Percentiles rank a stretch among this genome's conserved stretches.
Evolutionary conservation across 1,140 invertebrate genomes (phyloP).

Genomic region (Hestina assimilis): DNA sequence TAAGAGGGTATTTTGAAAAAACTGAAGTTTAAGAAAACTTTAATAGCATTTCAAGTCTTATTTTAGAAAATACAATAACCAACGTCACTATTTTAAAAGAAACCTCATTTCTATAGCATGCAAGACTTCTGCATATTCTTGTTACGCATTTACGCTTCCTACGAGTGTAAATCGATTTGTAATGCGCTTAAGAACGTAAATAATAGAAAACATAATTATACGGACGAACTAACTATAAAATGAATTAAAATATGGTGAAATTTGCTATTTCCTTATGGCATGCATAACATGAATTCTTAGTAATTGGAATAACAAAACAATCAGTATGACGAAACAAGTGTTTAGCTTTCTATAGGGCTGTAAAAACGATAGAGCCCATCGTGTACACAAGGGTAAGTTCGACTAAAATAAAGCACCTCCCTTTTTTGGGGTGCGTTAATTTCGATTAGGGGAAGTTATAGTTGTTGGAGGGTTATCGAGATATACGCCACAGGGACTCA

Average conservation of each 20-base stretch:
- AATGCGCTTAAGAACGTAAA: neutral
- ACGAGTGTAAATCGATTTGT: neutral
- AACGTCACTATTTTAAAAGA: neutral
- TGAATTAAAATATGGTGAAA: too few species aligned
- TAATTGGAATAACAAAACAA: neutral
- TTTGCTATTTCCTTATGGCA: too few species aligned
- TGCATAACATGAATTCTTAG: too few species aligned
- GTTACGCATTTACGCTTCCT: constrained; percentile 1
- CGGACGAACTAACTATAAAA: too few species aligned
- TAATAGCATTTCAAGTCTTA: neutral
- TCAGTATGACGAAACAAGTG: neutral
- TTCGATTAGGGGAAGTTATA: constrained; percentile 68
- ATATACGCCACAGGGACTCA: constrained; percentile 69
- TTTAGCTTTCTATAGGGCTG: constrained; percentile 3
- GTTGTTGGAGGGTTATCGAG: constrained; percentile 60
- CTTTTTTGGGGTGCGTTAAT: constrained; percentile 60
- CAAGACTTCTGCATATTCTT: constrained; percentile 9
- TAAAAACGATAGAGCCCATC: constrained; percentile 17
- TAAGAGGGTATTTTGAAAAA: too few species aligned
- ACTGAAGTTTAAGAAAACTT: neutral
- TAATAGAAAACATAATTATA: neutral
- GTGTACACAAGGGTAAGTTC: constrained; percentile 36
- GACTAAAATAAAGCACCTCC: constrained; percentile 65
- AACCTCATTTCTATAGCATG: constrained; percentile 5
- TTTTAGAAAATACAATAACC: neutral